Base-by-base conservation (phyloP, 2,113 vertebrate genomes). In the Dolichallabes microphthalmus region DNA sequence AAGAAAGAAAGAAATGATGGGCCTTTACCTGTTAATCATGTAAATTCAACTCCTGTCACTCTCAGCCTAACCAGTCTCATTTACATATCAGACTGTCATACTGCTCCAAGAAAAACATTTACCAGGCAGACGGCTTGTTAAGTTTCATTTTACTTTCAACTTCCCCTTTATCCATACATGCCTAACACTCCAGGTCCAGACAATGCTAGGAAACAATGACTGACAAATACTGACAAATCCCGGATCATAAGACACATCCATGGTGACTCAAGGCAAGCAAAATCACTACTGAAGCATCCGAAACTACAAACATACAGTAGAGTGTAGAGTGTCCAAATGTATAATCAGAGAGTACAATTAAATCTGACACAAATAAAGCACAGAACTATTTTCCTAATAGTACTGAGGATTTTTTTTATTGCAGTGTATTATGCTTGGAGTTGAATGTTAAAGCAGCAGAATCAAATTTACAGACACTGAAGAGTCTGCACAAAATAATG, bases 31-130 rank as follows among this genome's bases (percentile, higher is more conserved):
- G 19, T 78, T 80, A 35, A 50, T 85, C 39, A 77, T 30, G 78
- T 74, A 7, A 45, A 35, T 76, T 55, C 17, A 50, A 83, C n/a
- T 66, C 27, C 52, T 57, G 66, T 82, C 78, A 76, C 58, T 80
- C 84, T 79, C 6, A 39, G n/a, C 66, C 80, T 61, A 58, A 57
- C 71, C 52, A 68, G 15, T 45, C 27, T 69, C 60, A 68, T 52
- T 77, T 64, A 15, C 30, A 71, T 22, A 35, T 50, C 69, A 69
- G 68, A 88, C 20, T 50, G 22, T 63, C 61, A 63, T 20, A 27
- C 20, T 69, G 55, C 39, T 86, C 77, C 82, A 82, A 76, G 73
- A 73, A 53, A 80, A 76, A 80, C 63, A 86, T 39, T 81, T 75
- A 58, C 32, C 32, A 74, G 76, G 52, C 66, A 45, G 45, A 12